Evolutionary conservation across 2,888 invertebrate genomes (phyloP).

Genomic region (Sericinus montela): DNA sequence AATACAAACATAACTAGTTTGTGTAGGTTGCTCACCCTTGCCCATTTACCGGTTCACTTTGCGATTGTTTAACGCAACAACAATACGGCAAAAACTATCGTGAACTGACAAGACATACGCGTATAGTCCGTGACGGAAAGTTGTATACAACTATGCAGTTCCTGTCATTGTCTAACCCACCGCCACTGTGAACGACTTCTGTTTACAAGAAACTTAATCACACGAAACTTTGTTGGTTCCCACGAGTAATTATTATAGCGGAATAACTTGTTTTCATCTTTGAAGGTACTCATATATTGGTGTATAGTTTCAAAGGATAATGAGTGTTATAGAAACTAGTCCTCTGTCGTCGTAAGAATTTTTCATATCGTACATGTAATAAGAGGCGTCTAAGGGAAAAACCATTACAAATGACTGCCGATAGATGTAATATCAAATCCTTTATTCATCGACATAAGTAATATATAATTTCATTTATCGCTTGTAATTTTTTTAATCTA

Average conservation of each 20-base stretch:
- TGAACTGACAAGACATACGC: slow-evolving; percentile 38
- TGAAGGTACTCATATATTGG: slow-evolving; percentile 1
- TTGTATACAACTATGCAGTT: slow-evolving; percentile 53
- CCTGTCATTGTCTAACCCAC: slow-evolving; percentile 59
- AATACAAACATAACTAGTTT: neutral
- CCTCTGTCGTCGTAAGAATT: too few relatives aligned
- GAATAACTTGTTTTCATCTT: slow-evolving; percentile 17
- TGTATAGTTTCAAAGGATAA: too few relatives aligned
- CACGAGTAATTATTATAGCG: slow-evolving; percentile 36
- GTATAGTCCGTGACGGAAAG: slow-evolving; percentile 49
- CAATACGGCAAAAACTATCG: slow-evolving; percentile 38
- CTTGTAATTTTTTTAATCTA: too few relatives aligned
- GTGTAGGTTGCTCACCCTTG: slow-evolving; percentile 1
- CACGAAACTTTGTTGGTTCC: slow-evolving; percentile 39
- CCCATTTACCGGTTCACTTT: slow-evolving; percentile 40
- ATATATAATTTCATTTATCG: too few relatives aligned
- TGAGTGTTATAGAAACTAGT: too few relatives aligned
- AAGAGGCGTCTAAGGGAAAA: too few relatives aligned
- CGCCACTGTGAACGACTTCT: slow-evolving; percentile 46
- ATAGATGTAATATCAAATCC: too few relatives aligned
- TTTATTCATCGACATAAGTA: too few relatives aligned
- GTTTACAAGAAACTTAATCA: slow-evolving; percentile 34
- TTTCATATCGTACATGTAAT: too few relatives aligned
- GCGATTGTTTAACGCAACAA: slow-evolving; percentile 42
- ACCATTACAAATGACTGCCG: too few relatives aligned